These are phyloP conservation scores for Maccullochella peelii DNA, from an alignment of 2,113 vertebrate species.

Conservation along the genomic window DNA sequence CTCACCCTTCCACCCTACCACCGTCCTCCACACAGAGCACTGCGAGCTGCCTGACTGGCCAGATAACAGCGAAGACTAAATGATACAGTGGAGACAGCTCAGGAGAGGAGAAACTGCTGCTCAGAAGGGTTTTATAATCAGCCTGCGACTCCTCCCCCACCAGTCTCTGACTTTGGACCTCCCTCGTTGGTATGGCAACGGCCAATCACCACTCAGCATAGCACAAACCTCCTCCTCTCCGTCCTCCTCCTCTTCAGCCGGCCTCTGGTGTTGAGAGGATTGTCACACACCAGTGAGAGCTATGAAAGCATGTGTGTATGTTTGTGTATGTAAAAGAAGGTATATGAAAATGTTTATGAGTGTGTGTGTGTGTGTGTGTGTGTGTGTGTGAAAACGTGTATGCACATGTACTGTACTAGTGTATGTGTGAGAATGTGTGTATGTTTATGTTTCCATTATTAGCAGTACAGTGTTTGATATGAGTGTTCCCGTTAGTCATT, in stretches of 20 bases:
- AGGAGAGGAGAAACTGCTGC: conserved; percentile 72
- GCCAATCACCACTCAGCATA: conserved; percentile 71
- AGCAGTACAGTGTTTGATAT: not conserved
- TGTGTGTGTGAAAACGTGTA: conserved; percentile 3
- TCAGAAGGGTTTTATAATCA: conserved; percentile 80
- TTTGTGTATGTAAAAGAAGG: conserved; percentile 22
- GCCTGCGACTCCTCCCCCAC: conserved; percentile 76
- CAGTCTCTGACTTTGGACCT: conserved; percentile 57
- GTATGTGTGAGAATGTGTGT: not conserved
- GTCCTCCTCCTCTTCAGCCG: conserved; percentile 34
- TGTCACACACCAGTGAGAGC: conserved; percentile 64
- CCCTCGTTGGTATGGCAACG: conserved; percentile 84
- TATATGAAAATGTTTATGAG: not conserved
- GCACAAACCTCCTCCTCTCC: conserved; percentile 53
- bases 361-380: conserved; percentile 24
- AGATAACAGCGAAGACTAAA: conserved; percentile 32
- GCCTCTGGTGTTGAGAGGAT: conserved; percentile 71
- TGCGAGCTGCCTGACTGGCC: not conserved
- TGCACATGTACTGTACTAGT: not conserved
- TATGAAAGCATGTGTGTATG: conserved; percentile 37
- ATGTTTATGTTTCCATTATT: not conserved
- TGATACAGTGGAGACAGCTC: conserved; percentile 52
- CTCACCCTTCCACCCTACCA: conserved; percentile 30
- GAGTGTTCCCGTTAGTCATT: not conserved
- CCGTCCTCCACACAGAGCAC: conserved; percentile 13